These are phyloP conservation scores for Callyntrura guangdongensis DNA, from an alignment of 2,888 invertebrate species.

Conservation along the genomic window DNA sequence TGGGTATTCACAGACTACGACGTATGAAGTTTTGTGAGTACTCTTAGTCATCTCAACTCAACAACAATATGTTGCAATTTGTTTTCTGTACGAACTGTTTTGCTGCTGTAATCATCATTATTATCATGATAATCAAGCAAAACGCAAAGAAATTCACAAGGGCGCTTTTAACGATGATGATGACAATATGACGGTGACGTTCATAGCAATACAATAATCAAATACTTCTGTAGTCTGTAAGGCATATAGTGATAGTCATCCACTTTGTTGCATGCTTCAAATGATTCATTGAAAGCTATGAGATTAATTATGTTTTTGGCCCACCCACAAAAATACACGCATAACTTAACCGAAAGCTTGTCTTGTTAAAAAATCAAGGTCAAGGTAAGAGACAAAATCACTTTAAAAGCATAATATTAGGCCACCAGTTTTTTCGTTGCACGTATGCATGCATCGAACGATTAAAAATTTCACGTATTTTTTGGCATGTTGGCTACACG, in stretches of 20 bases:
- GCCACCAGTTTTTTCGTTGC: no score
- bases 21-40: no score
- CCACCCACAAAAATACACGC: conserved; percentile 32
- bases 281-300: conserved; percentile 27
- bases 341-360: background rate
- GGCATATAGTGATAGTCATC: no score
- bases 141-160: conserved; percentile 5
- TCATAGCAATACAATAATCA: no score
- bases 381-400: conserved; percentile 11
- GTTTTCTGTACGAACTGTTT: background rate
- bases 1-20: no score
- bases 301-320: conserved; percentile 44
- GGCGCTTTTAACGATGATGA: no score
- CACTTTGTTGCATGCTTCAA: conserved; percentile 16
- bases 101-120: background rate
- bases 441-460: conserved; percentile 1
- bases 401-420: background rate
- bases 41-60: no score
- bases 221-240: background rate
- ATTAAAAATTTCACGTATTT: conserved; percentile 10
- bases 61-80: no score
- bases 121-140: conserved; percentile 9
- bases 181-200: background rate
- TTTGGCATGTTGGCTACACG: background rate
- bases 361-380: conserved; percentile 21